Conservation (phyloP, 2,113 vertebrate species). For the Plecotus auritus region DNA sequence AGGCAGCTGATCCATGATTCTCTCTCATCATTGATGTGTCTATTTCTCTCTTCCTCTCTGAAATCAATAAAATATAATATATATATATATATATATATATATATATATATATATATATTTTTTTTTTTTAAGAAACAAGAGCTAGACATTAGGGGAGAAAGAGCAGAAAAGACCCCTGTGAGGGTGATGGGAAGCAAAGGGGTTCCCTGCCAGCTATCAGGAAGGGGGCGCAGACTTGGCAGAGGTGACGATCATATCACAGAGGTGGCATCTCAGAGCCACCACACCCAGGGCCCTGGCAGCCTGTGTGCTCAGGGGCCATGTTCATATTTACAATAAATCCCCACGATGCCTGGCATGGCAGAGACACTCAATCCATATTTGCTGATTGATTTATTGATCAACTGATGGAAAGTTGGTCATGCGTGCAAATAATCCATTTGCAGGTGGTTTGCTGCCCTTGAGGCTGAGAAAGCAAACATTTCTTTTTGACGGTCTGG, state of each 20-base stretch:
- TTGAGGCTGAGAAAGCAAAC: background rate
- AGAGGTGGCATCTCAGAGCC: background rate
- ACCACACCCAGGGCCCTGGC: background rate
- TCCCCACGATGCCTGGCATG: background rate
- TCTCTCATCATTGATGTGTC: too few relatives aligned
- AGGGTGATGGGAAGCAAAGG: background rate
- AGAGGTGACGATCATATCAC: background rate
- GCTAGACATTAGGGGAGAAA: background rate
- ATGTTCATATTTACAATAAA: constrained; percentile 44
- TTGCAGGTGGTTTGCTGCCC: constrained; percentile 14
- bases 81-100: too few relatives aligned
- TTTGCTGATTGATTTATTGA: constrained; percentile 40
- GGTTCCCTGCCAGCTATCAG: background rate
- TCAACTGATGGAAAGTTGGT: constrained; percentile 28
- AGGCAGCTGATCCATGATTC: too few relatives aligned
- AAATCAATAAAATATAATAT: too few relatives aligned
- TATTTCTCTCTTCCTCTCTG: too few relatives aligned
- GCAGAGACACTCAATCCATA: constrained; percentile 45
- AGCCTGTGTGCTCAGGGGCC: background rate
- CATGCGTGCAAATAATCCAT: constrained; percentile 33
- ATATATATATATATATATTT: too few relatives aligned
- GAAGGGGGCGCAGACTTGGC: background rate
- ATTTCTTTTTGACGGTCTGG: background rate
- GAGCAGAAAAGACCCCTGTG: background rate
- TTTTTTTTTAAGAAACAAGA: background rate